Base-by-base conservation (phyloP, 1,140 invertebrate species). In the Polypedilum pembai region DNA sequence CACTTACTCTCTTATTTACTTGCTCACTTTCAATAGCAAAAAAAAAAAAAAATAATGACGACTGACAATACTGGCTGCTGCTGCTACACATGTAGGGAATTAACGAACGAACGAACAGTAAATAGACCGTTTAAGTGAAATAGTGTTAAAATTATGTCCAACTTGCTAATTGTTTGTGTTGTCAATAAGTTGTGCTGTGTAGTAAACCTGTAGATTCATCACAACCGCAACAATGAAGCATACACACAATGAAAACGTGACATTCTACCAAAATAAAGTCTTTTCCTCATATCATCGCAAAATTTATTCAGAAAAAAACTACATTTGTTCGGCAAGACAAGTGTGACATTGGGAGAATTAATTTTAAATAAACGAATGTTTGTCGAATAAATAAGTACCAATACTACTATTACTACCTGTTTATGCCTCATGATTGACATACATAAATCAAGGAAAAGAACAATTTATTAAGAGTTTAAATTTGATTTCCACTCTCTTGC, bases 321-420 rank as follows among this genome's bases (percentile, higher is more conserved):
- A 56, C 45, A 56, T 56, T 56, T 56, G 45, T 56, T n/a, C 45
- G n/a, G n/a, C 45, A 56, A 56, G 45, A 56, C 45, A 56, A 56
- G 45, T 12, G n/a, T 56, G 45, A 56, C 45, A 56, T 56, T 56
- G 45, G 45, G 45, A 33, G 24, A 56, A 56, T 56, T 56, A 56
- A 56, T n/a, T 56, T 12, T 45, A 15, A 56, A 45, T 1, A 45
- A 56, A 56, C 12, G 45, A 56, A 56, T 56, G 45, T 56, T 33
- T n/a, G 45, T 56, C 45, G 24, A 33, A 33, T 33, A 33, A 33
- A 33, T 33, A 33, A 33, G 24, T 33, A 33, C 24, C 24, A 33
- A 33, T 33, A 33, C 24, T 33, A 33, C 24, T 33, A 33, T 33
- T 33, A 33, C 24, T 33, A 33, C 24, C 24, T 33, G 24, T 33